A percentile compares a stretch with the other conserved stretches of the same genome.
Conservation (phyloP, 2,888 invertebrate species). For the Crocallis elinguaria region DNA sequence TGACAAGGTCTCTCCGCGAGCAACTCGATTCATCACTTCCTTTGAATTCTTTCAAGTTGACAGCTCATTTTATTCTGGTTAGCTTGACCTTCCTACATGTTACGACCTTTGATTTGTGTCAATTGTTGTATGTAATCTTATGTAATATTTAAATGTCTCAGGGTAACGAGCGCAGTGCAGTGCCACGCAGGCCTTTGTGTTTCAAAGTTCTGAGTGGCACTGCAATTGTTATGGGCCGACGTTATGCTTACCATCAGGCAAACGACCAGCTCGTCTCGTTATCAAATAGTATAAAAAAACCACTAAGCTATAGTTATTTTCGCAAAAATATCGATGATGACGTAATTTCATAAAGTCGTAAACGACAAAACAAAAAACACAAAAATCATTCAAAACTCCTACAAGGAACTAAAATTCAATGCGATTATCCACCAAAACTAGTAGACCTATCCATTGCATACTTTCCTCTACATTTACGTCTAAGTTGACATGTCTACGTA, state of each 20-base stretch:
- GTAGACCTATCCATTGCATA: constrained; percentile 10
- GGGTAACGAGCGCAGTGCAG: too few species aligned
- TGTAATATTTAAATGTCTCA: constrained; percentile 65
- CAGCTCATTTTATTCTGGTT: constrained; percentile 34
- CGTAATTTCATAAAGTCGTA: constrained; percentile 7
- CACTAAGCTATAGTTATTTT: too few species aligned
- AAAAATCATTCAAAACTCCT: constrained; percentile 33
- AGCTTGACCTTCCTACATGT: constrained; percentile 36
- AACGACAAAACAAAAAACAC: constrained; percentile 22
- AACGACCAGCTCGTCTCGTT: too few species aligned
- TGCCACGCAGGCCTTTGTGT: too few species aligned
- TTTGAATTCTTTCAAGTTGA: constrained; percentile 14
- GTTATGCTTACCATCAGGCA: too few species aligned
- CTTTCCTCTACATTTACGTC: neutral
- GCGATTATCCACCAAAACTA: constrained; percentile 15
- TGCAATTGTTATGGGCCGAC: too few species aligned
- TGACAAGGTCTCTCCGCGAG: constrained; percentile 13
- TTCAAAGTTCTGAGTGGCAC: too few species aligned
- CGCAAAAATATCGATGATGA: constrained; percentile 3
- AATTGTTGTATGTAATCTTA: constrained; percentile 48
- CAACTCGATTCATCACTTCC: constrained; percentile 7
- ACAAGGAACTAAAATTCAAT: constrained; percentile 41
- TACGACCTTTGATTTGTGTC: constrained; percentile 41
- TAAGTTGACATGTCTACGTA: constrained; percentile 6
- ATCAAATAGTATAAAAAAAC: too few species aligned